A percentile compares a stretch with the other conserved stretches of the same genome.
Evolutionary conservation across 2,888 invertebrate species (phyloP).

Genomic region (Caenorhabditis parvicauda): DNA sequence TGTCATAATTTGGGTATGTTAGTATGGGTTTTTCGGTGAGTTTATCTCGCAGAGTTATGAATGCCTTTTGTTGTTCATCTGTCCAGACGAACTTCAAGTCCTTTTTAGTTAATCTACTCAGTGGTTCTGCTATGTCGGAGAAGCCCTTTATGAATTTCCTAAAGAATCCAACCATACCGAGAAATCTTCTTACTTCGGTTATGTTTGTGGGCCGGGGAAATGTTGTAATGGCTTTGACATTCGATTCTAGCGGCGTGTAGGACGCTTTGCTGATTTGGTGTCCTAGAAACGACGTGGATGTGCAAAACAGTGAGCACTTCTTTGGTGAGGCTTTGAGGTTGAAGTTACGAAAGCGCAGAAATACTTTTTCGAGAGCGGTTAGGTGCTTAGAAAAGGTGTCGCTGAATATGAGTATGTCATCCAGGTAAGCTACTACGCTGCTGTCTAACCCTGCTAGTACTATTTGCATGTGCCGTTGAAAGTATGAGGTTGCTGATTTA

Average conservation of each 20-base stretch:
- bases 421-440: constrained; percentile 20
- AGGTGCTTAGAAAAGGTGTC: constrained; percentile 15
- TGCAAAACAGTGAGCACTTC: constrained; percentile 18
- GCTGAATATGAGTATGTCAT: constrained; percentile 20
- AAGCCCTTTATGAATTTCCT: constrained; percentile 12
- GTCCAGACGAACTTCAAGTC: constrained; percentile 10
- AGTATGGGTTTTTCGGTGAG: constrained; percentile 8
- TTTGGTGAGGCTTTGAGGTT: constrained; percentile 23
- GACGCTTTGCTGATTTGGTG: constrained; percentile 12
- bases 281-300: constrained; percentile 17
- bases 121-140: constrained; percentile 7
- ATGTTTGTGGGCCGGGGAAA: constrained; percentile 23
- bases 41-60: neutral
- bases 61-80: constrained; percentile 3
- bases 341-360: constrained; percentile 13
- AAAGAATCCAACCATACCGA: constrained; percentile 34
- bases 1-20: constrained; percentile 11
- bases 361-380: constrained; percentile 6
- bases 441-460: constrained; percentile 15
- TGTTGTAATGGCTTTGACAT: constrained; percentile 15
- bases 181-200: constrained; percentile 24
- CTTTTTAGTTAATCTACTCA: constrained; percentile 4
- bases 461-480: constrained; percentile 11
- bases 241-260: constrained; percentile 14
- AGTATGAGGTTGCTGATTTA: constrained; percentile 21